Evolutionary conservation across 2,797 vertebrate species (phyloP).

Genomic region (Ibycter americanus): DNA sequence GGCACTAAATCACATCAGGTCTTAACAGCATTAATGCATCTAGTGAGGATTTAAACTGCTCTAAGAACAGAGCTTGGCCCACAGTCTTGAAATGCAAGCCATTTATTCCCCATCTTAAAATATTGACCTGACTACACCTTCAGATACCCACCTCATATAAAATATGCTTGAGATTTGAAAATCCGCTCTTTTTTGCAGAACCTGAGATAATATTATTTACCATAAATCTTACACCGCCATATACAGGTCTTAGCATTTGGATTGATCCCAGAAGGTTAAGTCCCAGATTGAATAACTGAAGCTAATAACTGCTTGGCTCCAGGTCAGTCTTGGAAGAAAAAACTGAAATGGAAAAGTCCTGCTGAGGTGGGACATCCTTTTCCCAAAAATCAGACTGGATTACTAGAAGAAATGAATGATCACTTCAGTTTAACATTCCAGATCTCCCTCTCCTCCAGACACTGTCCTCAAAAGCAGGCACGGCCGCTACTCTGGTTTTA

Average conservation of each 20-base stretch:
- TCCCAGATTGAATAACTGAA: neutral
- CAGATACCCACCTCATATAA: neutral
- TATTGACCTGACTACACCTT: conserved; percentile 1
- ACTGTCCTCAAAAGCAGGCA: neutral
- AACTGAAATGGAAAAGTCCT: neutral
- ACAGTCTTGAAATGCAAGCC: neutral
- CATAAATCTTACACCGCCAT: neutral
- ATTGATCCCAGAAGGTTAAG: neutral
- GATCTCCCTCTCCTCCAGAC: neutral
- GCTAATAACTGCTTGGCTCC: neutral
- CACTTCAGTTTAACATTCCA: neutral
- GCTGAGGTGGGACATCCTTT: neutral
- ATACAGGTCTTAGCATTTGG: neutral
- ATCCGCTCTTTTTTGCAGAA: neutral
- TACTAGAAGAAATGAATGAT: neutral
- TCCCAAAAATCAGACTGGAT: neutral
- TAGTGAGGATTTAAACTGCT: neutral
- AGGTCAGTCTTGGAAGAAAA: neutral
- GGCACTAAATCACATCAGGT: neutral
- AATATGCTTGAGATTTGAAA: neutral
- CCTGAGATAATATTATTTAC: neutral
- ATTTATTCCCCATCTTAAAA: neutral
- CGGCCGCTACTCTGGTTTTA: neutral
- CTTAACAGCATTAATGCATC: neutral
- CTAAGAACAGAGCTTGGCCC: neutral